A percentile compares a stretch with the other conserved stretches of the same genome.
phyloP scores from a whole-genome alignment of 2,797 vertebrate species.

The Hyperoplus immaculatus region DNA sequence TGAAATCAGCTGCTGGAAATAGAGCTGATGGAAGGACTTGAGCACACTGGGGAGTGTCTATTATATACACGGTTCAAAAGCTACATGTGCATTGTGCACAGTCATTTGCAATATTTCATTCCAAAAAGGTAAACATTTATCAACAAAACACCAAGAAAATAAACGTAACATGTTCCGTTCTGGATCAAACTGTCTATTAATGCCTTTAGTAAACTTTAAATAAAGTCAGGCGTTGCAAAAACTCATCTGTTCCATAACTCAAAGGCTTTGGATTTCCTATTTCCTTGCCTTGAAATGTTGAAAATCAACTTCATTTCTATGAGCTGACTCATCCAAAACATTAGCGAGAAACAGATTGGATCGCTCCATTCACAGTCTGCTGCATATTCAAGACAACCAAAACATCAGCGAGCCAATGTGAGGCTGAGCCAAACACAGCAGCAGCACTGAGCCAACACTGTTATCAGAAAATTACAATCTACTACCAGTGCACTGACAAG shows the following conservation, averaged over 20 bases:
- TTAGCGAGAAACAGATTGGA: slow-evolving; percentile 51
- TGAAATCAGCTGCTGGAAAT: neutral
- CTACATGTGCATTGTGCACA: neutral
- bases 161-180: slow-evolving; percentile 8
- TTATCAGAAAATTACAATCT: slow-evolving; percentile 24
- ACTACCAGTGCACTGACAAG: neutral
- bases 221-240: slow-evolving; percentile 37
- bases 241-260: neutral
- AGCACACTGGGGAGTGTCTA: neutral
- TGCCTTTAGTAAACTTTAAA: slow-evolving; percentile 3
- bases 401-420: slow-evolving; percentile 28
- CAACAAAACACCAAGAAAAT: neutral
- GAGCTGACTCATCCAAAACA: slow-evolving; percentile 44
- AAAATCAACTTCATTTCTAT: slow-evolving; percentile 36
- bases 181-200: slow-evolving; percentile 1
- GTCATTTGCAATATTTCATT: neutral
- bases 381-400: slow-evolving; percentile 51
- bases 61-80: neutral
- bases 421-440: slow-evolving; percentile 25
- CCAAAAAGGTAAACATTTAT: slow-evolving; percentile 7
- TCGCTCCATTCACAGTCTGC: slow-evolving; percentile 62
- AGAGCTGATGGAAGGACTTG: neutral
- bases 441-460: slow-evolving; percentile 6
- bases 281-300: slow-evolving; percentile 17
- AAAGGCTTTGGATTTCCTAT: slow-evolving; percentile 4